Conservation (phyloP, 2,113 vertebrate species). For the Dinomys branickii region DNA sequence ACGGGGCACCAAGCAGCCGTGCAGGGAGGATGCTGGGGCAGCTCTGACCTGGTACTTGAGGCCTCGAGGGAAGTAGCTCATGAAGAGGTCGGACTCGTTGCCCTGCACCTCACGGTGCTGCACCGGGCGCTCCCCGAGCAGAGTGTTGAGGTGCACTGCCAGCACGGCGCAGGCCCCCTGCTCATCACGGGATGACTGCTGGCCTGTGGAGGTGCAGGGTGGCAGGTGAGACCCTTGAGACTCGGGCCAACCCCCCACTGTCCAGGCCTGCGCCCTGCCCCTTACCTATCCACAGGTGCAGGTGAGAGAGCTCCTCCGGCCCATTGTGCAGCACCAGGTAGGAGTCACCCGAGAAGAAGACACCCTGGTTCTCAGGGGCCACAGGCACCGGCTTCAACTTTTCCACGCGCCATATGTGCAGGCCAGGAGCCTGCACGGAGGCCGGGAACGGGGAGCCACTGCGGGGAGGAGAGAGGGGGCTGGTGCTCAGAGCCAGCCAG, state of each 20-base stretch:
- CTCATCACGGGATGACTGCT: conserved; percentile 91
- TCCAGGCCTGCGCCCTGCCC: rapidly evolving
- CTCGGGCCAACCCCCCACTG: rapidly evolving
- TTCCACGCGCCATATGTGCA: conserved; percentile 92
- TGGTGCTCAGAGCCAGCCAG: neutral
- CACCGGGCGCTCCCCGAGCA: conserved; percentile 90
- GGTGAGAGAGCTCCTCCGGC: conserved; percentile 83
- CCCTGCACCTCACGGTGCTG: conserved; percentile 93
- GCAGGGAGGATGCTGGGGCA: neutral
- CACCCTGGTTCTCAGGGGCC: conserved; percentile 83
- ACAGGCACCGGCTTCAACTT: conserved; percentile 91
- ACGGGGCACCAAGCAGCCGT: rapidly evolving
- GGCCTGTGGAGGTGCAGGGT: conserved; percentile 81
- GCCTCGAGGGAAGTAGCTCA: conserved; percentile 92
- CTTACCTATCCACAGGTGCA: conserved; percentile 96
- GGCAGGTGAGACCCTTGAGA: neutral
- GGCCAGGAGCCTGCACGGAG: conserved; percentile 75
- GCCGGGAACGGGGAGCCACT: conserved; percentile 74
- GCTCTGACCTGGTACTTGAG: conserved; percentile 93
- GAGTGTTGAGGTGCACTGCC: conserved; percentile 91
- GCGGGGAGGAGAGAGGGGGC: neutral
- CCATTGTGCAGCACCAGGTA: conserved; percentile 93
- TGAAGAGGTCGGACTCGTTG: conserved; percentile 91
- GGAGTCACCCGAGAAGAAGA: conserved; percentile 93
- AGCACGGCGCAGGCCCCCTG: conserved; percentile 92